phyloP scores from a whole-genome alignment of 92 coral and sea anemone genomes.

The Palythoa heliodiscus region DNA sequence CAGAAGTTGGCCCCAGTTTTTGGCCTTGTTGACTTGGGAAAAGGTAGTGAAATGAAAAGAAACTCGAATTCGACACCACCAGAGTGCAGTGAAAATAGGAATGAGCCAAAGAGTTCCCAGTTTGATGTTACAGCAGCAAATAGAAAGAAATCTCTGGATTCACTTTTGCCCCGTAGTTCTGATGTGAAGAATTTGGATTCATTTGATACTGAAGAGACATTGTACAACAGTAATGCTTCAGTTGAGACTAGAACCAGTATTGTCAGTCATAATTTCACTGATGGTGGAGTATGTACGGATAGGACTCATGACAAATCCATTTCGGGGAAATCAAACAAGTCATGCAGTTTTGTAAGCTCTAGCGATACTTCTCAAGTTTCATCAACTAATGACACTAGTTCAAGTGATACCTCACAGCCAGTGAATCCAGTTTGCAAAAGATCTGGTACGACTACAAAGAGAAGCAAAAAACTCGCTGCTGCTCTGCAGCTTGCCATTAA shows the following conservation, averaged over 20 bases:
- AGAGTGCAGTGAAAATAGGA: not conserved
- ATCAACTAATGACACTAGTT: conserved; percentile 5
- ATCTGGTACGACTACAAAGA: not conserved
- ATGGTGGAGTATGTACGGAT: not conserved
- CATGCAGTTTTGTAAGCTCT: not conserved
- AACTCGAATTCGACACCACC: not conserved
- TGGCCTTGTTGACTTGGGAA: conserved; percentile 7
- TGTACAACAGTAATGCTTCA: not conserved
- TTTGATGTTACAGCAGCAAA: not conserved
- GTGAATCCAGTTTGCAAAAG: not conserved
- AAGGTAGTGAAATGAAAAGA: not conserved
- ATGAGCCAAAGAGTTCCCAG: not conserved
- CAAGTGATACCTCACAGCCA: not conserved
- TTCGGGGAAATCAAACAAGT: not conserved
- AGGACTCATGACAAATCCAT: not conserved
- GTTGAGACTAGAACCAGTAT: not conserved
- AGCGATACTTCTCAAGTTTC: conserved; percentile 4
- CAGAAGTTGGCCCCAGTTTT: not conserved
- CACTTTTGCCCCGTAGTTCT: conserved; percentile 25
- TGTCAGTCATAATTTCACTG: not conserved
- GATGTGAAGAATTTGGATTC: not conserved
- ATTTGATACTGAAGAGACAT: not conserved
- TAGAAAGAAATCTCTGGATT: not conserved
- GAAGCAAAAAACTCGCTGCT: conserved; percentile 20
- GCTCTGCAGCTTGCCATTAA: conserved; percentile 11